Evolutionary conservation across 2,888 invertebrate genomes (phyloP).

Genomic region (Stenchaetothrips biformis): DNA sequence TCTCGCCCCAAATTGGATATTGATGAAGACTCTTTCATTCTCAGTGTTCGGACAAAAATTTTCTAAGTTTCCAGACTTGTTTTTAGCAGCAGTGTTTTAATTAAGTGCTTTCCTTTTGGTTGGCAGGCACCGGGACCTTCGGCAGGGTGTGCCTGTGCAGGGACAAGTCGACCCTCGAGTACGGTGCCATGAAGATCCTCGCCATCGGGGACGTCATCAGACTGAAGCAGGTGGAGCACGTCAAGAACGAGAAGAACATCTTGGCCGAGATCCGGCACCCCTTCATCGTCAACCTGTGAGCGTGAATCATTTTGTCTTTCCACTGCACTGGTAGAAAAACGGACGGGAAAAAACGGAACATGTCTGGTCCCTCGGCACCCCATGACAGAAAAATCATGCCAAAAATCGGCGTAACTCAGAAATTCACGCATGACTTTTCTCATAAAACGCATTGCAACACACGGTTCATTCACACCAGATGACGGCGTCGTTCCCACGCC

Average conservation of each 20-base stretch:
- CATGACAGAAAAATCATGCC: too few species aligned
- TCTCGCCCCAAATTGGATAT: too few species aligned
- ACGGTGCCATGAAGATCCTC: conserved; percentile 90
- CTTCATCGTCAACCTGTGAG: conserved; percentile 92
- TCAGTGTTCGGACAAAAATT: too few species aligned
- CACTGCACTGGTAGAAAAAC: neutral
- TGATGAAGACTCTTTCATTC: too few species aligned
- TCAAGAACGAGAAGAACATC: conserved; percentile 93
- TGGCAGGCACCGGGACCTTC: conserved; percentile 88
- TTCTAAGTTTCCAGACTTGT: too few species aligned
- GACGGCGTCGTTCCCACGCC: too few species aligned
- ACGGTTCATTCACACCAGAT: too few species aligned
- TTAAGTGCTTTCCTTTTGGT: too few species aligned
- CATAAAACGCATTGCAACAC: neutral
- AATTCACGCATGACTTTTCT: too few species aligned
- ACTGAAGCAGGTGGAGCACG: conserved; percentile 94
- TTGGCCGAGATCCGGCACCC: conserved; percentile 88
- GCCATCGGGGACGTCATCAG: conserved; percentile 90
- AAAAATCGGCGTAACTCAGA: too few species aligned
- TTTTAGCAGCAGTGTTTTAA: too few species aligned
- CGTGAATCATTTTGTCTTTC: conserved; percentile 39
- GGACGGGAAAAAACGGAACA: conserved; percentile 15
- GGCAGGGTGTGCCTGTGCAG: conserved; percentile 88
- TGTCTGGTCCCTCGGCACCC: conserved; percentile 11
- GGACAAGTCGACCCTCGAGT: conserved; percentile 73